Evolutionary conservation across 2,888 invertebrate genomes (phyloP), one percentile per base, ranked within the genome.

Genomic region (Petrophora chlorosata): DNA sequence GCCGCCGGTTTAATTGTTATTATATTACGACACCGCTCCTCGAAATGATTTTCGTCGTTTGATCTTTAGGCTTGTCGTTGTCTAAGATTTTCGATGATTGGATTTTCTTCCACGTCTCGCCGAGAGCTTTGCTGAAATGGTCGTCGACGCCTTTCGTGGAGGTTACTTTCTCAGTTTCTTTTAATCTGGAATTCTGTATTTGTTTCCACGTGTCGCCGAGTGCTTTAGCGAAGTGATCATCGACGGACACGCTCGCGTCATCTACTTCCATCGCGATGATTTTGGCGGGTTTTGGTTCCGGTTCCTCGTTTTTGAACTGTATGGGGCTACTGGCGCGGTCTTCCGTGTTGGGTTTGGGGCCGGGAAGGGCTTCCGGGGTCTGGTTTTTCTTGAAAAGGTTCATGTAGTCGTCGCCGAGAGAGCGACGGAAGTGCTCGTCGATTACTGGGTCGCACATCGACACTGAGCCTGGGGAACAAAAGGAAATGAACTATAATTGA

Each of bases 381-480:
- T 19, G 78, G 72, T 91, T 92, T 67, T 92, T 93, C 65, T 92
- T 92, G 77, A 94, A 94, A 35, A 95, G 84, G 52, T 92, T 92
- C 82, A 94, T 92, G 86, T 95, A 95, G 76, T 95, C 94, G 63
- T 95, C 94, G 46, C 98, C 98, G 56, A 98, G 91, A 0, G 98
- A 98, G 54, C 98, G 94, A 45, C 98, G 92, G 87, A 98, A 98
- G 85, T 98, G 98, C 78, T 98, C 98, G 85, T 98, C 98, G 71
- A 98, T 97, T 44, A 96, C 96, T 7, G 96, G 96, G 82, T 97
- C 97, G 83, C 96, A 95, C 92, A 94, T 94, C 8, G 94, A 94
- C 77, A 94, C 92, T 25, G 93, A 92, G 69, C 94, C 94, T 94
- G 83, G 2, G 49, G 50, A 17, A 72, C 76, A 44, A 28, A 33